Evolutionary conservation across 2,888 invertebrate species (phyloP).

Genomic region (Rhyacophila evoluta): DNA sequence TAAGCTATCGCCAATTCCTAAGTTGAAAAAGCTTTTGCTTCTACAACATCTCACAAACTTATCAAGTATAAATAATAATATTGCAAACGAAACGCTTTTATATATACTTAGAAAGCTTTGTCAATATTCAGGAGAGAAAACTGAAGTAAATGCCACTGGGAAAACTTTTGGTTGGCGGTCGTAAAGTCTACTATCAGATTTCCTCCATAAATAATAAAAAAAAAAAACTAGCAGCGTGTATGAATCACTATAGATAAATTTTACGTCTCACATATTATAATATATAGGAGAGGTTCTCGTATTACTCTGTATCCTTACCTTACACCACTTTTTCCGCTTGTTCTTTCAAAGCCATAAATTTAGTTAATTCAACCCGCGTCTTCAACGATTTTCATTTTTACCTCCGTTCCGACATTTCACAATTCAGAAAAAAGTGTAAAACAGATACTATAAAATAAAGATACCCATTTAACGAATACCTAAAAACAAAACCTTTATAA

Average conservation of each 20-base stretch:
- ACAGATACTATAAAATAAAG: background rate
- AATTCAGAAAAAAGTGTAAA: background rate
- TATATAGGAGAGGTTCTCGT: conserved; percentile 10
- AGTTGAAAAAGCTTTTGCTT: too few species aligned
- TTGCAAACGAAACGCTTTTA: background rate
- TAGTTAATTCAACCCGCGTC: conserved; percentile 35
- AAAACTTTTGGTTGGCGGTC: conserved; percentile 24
- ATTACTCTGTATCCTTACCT: conserved; percentile 27
- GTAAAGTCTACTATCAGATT: conserved; percentile 20
- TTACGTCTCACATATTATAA: conserved; percentile 12
- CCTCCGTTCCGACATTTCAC: conserved; percentile 1
- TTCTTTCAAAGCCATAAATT: conserved; percentile 42
- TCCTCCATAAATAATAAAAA: conserved; percentile 28
- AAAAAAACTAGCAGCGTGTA: background rate
- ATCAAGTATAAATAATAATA: background rate
- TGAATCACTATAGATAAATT: conserved; percentile 27
- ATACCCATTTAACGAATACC: too few species aligned
- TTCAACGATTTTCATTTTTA: conserved; percentile 36
- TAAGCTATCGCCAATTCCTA: too few species aligned
- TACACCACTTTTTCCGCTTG: conserved; percentile 40
- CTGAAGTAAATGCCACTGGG: conserved; percentile 16
- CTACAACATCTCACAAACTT: too few species aligned
- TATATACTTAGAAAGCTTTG: background rate
- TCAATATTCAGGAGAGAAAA: background rate
- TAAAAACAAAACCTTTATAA: too few species aligned